A percentile compares a stretch with the other conserved stretches of the same genome.
These are phyloP conservation scores for Malurus elegans DNA, from an alignment of 2,113 vertebrate genomes.

Conservation along the genomic window DNA sequence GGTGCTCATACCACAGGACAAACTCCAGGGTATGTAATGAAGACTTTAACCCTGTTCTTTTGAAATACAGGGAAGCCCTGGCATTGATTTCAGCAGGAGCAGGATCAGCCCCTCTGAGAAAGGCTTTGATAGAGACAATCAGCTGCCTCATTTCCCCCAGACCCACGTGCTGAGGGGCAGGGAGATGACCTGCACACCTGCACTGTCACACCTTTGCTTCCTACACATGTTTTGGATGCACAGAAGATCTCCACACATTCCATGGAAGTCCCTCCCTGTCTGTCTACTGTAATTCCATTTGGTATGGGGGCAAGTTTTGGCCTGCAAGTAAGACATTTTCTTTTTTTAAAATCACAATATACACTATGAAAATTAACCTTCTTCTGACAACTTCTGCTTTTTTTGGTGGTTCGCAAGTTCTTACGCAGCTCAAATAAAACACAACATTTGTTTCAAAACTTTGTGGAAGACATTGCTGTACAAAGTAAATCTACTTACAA, in stretches of 20 bases:
- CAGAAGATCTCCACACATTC: neutral
- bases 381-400: neutral
- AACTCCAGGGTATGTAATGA: neutral
- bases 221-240: neutral
- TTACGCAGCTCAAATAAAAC: neutral
- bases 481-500: constrained; percentile 7
- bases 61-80: neutral
- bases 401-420: neutral
- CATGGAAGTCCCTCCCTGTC: neutral
- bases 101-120: neutral
- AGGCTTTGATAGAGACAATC: neutral
- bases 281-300: neutral
- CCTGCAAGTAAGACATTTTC: neutral
- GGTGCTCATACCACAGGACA: neutral
- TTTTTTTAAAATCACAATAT: neutral
- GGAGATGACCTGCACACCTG: neutral
- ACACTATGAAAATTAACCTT: neutral
- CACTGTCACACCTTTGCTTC: fast-evolving
- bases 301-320: neutral
- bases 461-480: neutral
- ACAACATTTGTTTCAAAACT: constrained; percentile 36
- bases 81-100: neutral
- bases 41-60: neutral
- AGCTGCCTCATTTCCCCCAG: neutral
- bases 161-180: fast-evolving